These are phyloP conservation scores for Proctacanthus coquilletti DNA, from an alignment of 1,140 invertebrate genomes.

Conservation along the genomic window DNA sequence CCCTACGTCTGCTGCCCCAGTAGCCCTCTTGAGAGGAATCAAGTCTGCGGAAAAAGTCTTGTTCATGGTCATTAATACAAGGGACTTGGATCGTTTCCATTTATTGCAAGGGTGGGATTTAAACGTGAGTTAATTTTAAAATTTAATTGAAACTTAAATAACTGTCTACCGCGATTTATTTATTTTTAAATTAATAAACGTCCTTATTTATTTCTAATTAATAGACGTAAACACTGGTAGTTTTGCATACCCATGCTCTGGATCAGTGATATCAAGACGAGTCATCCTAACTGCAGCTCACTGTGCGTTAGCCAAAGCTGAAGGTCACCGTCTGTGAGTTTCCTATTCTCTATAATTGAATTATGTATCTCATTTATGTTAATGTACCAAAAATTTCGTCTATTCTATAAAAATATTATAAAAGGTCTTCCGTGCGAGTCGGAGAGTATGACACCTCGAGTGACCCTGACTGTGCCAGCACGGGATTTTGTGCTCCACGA, in stretches of 20 bases:
- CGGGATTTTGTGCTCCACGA: constrained; percentile 45
- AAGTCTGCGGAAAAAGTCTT: constrained; percentile 41
- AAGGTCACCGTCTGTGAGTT: constrained; percentile 49
- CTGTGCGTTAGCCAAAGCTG: constrained; percentile 49
- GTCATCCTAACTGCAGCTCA: constrained; percentile 51
- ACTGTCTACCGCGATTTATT: not conserved
- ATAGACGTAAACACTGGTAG: constrained; percentile 42
- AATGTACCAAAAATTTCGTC: not conserved
- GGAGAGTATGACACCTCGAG: constrained; percentile 45
- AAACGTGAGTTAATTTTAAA: constrained; percentile 43
- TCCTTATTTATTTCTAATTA: constrained; percentile 10
- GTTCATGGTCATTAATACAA: constrained; percentile 43
- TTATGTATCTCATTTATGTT: not conserved
- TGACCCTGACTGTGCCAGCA: constrained; percentile 46
- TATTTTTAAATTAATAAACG: not conserved
- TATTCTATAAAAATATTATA: constrained; percentile 7
- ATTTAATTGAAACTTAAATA: constrained; percentile 4
- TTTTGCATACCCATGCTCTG: constrained; percentile 49
- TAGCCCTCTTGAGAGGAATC: constrained; percentile 25
- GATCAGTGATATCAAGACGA: constrained; percentile 43
- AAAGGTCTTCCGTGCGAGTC: constrained; percentile 41
- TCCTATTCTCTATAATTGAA: too few species aligned
- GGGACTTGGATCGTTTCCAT: constrained; percentile 49
- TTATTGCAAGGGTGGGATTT: constrained; percentile 47
- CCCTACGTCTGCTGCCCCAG: constrained; percentile 28